These are phyloP conservation scores for Sesamia inferens DNA, from an alignment of 2,888 invertebrate genomes.

Conservation along the genomic window DNA sequence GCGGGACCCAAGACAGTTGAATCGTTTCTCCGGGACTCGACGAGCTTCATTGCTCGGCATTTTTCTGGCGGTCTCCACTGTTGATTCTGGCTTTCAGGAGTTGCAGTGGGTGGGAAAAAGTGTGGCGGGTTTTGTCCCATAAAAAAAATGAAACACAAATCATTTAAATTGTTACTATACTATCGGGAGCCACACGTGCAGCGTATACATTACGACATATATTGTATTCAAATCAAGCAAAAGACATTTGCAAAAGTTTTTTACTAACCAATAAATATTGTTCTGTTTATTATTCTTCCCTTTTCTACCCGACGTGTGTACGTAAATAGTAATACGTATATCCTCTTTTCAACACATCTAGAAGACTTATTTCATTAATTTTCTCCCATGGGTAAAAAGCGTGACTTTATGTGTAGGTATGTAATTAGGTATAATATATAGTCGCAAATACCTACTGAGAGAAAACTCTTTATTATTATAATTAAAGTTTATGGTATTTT, in stretches of 20 bases:
- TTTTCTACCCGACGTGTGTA: not conserved
- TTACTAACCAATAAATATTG: constrained; percentile 15
- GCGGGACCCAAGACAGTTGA: too few species aligned
- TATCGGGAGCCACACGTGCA: not conserved
- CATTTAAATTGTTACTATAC: not conserved
- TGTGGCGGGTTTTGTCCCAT: too few species aligned
- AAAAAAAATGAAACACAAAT: not conserved
- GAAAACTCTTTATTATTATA: not conserved
- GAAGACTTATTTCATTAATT: constrained; percentile 26
- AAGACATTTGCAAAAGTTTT: not conserved
- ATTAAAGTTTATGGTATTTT: not conserved
- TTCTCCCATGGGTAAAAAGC: not conserved
- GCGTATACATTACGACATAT: not conserved
- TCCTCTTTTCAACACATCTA: constrained; percentile 38
- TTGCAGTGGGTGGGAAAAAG: too few species aligned
- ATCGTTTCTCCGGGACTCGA: too few species aligned
- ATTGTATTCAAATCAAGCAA: not conserved
- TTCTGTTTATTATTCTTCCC: constrained; percentile 8
- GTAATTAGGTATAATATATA: not conserved
- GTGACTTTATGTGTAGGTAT: not conserved
- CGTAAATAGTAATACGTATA: constrained; percentile 43
- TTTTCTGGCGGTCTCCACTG: too few species aligned
- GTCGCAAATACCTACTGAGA: not conserved
- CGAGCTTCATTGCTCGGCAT: too few species aligned
- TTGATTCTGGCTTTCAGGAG: too few species aligned